A percentile compares a stretch with the other conserved stretches of the same genome.
Conservation (phyloP, 2,888 invertebrate genomes). For the Hipparchia sbordonii region DNA sequence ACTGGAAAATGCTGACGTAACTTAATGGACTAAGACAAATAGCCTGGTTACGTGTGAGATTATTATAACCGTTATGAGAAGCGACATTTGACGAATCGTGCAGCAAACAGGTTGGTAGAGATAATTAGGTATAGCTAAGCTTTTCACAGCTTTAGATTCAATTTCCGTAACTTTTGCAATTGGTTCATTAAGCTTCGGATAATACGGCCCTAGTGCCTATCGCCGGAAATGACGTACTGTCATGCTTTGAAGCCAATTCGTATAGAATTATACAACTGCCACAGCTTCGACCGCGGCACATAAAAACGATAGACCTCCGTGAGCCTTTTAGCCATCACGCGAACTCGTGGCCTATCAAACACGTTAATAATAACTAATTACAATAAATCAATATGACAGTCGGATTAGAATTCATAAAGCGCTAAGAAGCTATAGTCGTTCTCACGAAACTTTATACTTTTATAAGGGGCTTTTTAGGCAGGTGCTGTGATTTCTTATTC, state of each 20-base stretch:
- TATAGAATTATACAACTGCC: neutral
- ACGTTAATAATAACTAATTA: conserved; percentile 4
- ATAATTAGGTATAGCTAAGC: too few species aligned
- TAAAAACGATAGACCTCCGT: neutral
- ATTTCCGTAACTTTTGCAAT: neutral
- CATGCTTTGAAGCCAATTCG: neutral
- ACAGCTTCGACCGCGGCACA: neutral
- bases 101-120: neutral
- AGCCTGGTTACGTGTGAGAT: conserved; percentile 24
- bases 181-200: neutral
- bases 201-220: neutral
- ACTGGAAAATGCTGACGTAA: conserved; percentile 43
- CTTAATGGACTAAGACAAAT: conserved; percentile 36
- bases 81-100: conserved; percentile 8
- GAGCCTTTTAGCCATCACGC: neutral
- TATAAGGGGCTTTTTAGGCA: conserved; percentile 4
- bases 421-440: conserved; percentile 5
- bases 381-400: neutral
- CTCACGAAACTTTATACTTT: conserved; percentile 17
- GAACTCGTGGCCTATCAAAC: neutral
- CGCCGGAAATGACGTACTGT: neutral
- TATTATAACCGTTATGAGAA: conserved; percentile 17
- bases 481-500: conserved; percentile 11
- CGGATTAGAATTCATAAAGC: neutral
- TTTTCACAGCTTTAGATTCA: neutral